Evolutionary conservation across 2,113 vertebrate genomes (phyloP).

Genomic region (Spea multiplicata): DNA sequence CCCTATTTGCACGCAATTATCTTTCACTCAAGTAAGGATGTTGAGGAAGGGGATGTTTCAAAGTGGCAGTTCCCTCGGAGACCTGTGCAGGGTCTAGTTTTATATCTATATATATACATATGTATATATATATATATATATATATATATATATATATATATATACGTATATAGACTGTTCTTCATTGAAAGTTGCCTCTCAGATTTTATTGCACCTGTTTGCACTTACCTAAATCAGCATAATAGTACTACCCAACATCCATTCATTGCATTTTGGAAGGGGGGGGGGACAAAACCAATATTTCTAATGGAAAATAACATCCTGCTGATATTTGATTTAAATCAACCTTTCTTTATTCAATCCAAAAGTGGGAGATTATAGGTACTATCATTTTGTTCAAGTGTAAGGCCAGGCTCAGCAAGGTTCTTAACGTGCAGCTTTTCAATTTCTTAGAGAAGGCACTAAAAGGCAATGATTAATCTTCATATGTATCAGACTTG

Average conservation of each 20-base stretch:
- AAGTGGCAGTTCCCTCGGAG: no score
- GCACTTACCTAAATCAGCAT: not conserved
- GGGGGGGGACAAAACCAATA: not conserved
- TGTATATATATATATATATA: no score
- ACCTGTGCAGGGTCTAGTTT: no score
- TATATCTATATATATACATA: no score
- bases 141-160: no score
- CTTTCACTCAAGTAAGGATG: not conserved
- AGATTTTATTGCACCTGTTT: no score
- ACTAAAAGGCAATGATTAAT: slow-evolving; percentile 25
- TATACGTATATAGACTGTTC: no score
- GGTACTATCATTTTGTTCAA: slow-evolving; percentile 21
- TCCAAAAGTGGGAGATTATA: slow-evolving; percentile 14
- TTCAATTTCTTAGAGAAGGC: slow-evolving; percentile 11
- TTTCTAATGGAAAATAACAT: not conserved
- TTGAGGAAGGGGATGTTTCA: not conserved
- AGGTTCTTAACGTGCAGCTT: slow-evolving; percentile 19
- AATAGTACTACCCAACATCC: not conserved
- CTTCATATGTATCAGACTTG: slow-evolving; percentile 20
- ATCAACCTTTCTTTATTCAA: not conserved
- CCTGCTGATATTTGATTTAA: slow-evolving; percentile 2
- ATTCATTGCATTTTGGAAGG: no score
- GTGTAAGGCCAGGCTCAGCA: slow-evolving; percentile 25
- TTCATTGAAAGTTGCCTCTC: no score
- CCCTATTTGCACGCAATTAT: not conserved